Conservation (phyloP, 2,888 invertebrate genomes). For the Gisinianus flammeolus region DNA sequence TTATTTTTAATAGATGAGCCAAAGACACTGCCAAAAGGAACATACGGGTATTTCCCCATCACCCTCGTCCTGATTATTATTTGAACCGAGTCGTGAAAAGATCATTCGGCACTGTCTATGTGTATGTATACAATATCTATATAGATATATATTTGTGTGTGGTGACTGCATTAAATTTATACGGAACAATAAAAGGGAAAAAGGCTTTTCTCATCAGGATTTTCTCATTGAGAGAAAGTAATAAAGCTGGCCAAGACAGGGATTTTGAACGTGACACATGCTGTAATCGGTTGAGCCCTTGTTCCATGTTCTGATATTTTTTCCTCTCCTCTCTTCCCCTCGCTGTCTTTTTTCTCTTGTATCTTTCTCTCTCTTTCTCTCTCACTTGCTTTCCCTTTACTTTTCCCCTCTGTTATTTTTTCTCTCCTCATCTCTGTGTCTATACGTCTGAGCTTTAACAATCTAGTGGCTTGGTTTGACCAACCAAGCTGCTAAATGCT, state of each 20-base stretch:
- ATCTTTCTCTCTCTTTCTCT: too few species aligned
- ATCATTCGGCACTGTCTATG: too few species aligned
- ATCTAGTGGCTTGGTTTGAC: background rate
- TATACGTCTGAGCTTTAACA: background rate
- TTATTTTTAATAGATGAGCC: too few species aligned
- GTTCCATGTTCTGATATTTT: constrained; percentile 4
- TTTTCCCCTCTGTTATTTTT: background rate
- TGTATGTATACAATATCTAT: too few species aligned
- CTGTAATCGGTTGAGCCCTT: constrained; percentile 10
- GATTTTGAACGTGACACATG: constrained; percentile 36
- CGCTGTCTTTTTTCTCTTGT: too few species aligned
- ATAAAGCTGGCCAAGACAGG: constrained; percentile 23
- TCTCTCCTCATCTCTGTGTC: background rate
- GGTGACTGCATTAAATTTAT: background rate
- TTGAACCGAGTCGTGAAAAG: too few species aligned
- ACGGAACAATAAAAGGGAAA: background rate
- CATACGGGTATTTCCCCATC: too few species aligned
- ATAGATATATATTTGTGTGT: too few species aligned
- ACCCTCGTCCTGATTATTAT: too few species aligned
- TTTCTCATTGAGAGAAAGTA: constrained; percentile 7
- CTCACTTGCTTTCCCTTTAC: background rate
- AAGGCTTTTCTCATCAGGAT: background rate
- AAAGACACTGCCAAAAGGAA: too few species aligned
- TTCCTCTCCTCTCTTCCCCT: constrained; percentile 9
- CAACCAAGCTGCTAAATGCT: background rate